These are phyloP conservation scores for Chloroceryle amazona DNA, from an alignment of 2,797 vertebrate species.

Conservation along the genomic window DNA sequence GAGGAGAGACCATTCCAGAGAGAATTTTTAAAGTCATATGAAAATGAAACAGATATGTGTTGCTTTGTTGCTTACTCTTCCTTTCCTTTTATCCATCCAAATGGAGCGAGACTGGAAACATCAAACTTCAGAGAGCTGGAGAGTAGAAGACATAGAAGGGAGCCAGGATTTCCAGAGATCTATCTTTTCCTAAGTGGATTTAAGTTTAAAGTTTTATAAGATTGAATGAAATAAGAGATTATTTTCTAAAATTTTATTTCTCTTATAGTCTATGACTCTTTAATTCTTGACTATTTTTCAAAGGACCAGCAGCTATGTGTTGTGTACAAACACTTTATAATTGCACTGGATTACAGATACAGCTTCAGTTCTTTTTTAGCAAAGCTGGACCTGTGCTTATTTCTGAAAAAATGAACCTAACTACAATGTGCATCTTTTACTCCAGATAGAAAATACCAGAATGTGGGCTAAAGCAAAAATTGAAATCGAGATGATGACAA, in stretches of 20 bases:
- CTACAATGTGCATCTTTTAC: background rate
- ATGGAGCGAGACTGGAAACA: background rate
- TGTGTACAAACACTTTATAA: background rate
- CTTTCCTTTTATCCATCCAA: background rate
- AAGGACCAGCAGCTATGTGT: background rate
- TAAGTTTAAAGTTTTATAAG: background rate
- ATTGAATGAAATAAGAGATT: background rate
- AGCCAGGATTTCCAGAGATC: background rate
- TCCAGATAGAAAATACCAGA: background rate
- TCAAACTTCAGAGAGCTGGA: background rate
- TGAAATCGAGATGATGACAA: background rate
- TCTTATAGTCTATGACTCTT: background rate
- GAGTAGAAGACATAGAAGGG: background rate
- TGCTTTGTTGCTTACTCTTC: background rate
- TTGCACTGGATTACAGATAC: background rate
- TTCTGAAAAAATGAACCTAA: background rate
- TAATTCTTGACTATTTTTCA: background rate
- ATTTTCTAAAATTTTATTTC: background rate
- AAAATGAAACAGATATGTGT: background rate
- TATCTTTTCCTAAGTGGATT: background rate
- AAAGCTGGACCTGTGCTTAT: background rate
- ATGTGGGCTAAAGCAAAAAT: background rate
- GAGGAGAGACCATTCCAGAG: background rate
- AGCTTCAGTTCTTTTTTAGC: background rate
- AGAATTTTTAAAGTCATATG: background rate